phyloP scores from a whole-genome alignment of 1,140 invertebrate genomes.

The Prorops nasuta region DNA sequence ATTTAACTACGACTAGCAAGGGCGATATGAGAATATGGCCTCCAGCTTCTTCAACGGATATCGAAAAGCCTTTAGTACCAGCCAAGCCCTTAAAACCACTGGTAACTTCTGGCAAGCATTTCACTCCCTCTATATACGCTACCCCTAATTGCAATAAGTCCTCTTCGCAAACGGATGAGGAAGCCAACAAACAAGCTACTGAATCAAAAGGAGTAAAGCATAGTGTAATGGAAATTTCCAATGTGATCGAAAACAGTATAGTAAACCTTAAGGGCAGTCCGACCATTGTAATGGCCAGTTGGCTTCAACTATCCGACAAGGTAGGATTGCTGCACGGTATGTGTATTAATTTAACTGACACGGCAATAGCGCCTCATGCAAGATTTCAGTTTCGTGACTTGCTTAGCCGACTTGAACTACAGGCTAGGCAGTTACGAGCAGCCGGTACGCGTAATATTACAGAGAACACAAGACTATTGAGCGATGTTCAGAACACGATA shows the following conservation, averaged over 20 bases:
- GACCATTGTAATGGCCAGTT: conserved; percentile 64
- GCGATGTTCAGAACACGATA: conserved; percentile 76
- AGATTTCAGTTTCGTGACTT: conserved; percentile 88
- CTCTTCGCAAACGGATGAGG: conserved; percentile 24
- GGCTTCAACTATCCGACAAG: conserved; percentile 83
- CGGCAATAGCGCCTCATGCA: conserved; percentile 77
- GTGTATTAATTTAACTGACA: conserved; percentile 71
- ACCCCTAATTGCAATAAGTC: conserved; percentile 55
- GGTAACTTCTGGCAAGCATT: conserved; percentile 45
- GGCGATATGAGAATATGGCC: conserved; percentile 61
- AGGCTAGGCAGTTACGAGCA: conserved; percentile 73
- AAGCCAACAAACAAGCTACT: conserved; percentile 24
- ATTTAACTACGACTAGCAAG: conserved; percentile 51
- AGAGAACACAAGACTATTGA: conserved; percentile 67
- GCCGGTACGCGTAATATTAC: conserved; percentile 69
- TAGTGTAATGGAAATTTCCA: conserved; percentile 69
- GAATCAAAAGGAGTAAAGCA: conserved; percentile 55
- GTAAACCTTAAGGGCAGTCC: conserved; percentile 62
- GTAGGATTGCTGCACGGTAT: conserved; percentile 75
- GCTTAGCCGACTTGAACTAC: conserved; percentile 75
- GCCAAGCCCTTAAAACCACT: conserved; percentile 60
- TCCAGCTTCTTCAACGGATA: conserved; percentile 32
- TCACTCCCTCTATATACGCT: conserved; percentile 59
- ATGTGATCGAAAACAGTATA: conserved; percentile 66
- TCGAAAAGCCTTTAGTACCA: conserved; percentile 72